Base-by-base conservation (phyloP, 2,888 invertebrate genomes). In the Alsophila aescularia region DNA sequence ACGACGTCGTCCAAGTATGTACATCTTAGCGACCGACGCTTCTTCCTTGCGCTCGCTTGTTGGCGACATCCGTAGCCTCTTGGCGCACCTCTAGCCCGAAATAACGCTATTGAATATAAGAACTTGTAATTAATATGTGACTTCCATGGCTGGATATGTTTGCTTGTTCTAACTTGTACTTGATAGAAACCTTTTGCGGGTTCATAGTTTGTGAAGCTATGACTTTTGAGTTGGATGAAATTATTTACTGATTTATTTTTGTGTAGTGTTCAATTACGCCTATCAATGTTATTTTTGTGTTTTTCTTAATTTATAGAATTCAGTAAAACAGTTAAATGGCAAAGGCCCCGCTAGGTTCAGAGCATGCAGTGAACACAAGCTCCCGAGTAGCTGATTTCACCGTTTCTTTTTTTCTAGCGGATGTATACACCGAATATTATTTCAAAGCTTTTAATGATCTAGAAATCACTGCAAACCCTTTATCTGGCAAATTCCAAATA, bases 111-210 rank as follows among this genome's bases (percentile, higher is more conserved):
- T 47, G 37, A 35, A 54, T 52, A 35, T 43, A 42, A 39, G 32
- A 37, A 51, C 56, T 50, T 42, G 44, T 61, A 52, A 48, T 51
- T 55, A 61, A 49, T 54, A 53, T 41, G 52, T 55, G 54, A 57
- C 56, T 55, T 57, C 47, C 59, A n/a, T 58, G 62, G 65, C 65
- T 65, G 62, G 60, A 59, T 15, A 57, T 59, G 58, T 53, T 62
- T 43, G 65, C 65, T 65, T 65, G 52, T 43, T 54, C 59, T 59
- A 48, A 54, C 54, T 43, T 37, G 58, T 58, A 61, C n/a, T 29
- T 56, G 55, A 52, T 58, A 60, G 58, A 32, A 51, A 52, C 42
- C 41, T 52, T 55, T 51, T 48, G 34, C 47, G 39, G 60, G 60
- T 44, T 50, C 56, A 24, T 56, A 52, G 58, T 51, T 52, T 48